Conservation (phyloP, 2,797 vertebrate genomes). For the Melopsittacus undulatus region DNA sequence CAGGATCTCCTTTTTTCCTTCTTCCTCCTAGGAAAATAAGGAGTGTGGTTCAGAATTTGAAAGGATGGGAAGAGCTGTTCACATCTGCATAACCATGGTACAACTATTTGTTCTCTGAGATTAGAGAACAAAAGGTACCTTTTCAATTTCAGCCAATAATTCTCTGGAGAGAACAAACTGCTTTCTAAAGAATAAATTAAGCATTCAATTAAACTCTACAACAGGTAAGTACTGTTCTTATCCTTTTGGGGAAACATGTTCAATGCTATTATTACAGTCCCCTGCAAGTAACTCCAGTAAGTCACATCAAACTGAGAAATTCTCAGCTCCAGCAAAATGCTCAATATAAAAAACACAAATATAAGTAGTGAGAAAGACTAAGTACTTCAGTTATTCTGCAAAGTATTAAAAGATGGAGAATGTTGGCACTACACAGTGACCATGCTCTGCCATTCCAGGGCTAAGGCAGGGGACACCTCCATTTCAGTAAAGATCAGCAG, state of each 20-base stretch:
- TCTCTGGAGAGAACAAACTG: slow-evolving; percentile 18
- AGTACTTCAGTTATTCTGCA: not conserved
- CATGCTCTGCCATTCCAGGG: not conserved
- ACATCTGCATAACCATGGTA: not conserved
- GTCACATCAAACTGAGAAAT: not conserved
- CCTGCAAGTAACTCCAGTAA: not conserved
- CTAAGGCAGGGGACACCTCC: not conserved
- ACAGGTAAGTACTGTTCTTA: slow-evolving; percentile 17
- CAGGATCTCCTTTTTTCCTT: not conserved
- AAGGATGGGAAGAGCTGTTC: slow-evolving; percentile 13
- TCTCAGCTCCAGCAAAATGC: not conserved
- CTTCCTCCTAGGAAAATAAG: not conserved
- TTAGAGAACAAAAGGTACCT: slow-evolving; percentile 24
- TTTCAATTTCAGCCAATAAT: not conserved
- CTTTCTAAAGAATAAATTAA: slow-evolving; percentile 56
- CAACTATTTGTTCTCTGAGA: not conserved
- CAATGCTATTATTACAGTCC: not conserved
- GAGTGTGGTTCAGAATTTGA: not conserved
- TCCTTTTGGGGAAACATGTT: not conserved
- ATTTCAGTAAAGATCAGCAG: not conserved
- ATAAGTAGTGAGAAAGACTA: not conserved
- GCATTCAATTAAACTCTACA: slow-evolving; percentile 41
- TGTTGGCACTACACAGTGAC: not conserved
- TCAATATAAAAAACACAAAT: not conserved
- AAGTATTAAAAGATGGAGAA: not conserved